Evolutionary conservation across 37 sponge, comb jelly and placozoan species (phyloP), one percentile per base, ranked within the genome.

Genomic region (Amphimedon queenslandica): DNA sequence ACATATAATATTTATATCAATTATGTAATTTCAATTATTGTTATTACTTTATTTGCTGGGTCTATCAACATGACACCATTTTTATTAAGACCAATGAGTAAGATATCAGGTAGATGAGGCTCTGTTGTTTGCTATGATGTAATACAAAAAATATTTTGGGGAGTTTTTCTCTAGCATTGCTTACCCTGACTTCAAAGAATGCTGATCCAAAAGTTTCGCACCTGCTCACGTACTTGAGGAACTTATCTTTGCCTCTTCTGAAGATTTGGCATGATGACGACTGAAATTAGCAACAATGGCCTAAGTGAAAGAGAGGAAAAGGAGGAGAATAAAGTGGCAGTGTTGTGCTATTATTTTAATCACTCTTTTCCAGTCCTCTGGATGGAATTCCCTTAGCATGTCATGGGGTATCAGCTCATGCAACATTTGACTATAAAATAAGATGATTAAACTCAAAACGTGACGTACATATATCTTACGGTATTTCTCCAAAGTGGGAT

Each of bases 151-250:
- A n/a, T n/a, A n/a, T n/a, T n/a, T n/a, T n/a, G n/a, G n/a, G n/a
- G n/a, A n/a, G n/a, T n/a, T n/a, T n/a, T n/a, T n/a, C n/a, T n/a
- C n/a, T n/a, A n/a, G n/a, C n/a, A n/a, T n/a, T 69, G 42, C 80
- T 25, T 57, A 90, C 94, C 84, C 88, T 92, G 51, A 96, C 90
- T 83, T 96, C 96, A 81, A 96, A 96, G 90, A 96, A 96, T 21
- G 96, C 96, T 18, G 93, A 92, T 0, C 96, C 96, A 86, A 96
- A 96, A 27, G 96, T 96, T 25, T 80, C 87, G 88, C 90, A 96
- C 16, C 74, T 60, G 24, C 79, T 65, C 53, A 96, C 75, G 57
- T 80, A 68, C 74, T 88, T 92, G 42, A 96, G 72, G 92, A 92
- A 13, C 72, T 75, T 27, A 92, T 66, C 70, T 96, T 96, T 16